These are phyloP conservation scores for Meles meles DNA, from an alignment of 2,113 vertebrate genomes.

Conservation along the genomic window DNA sequence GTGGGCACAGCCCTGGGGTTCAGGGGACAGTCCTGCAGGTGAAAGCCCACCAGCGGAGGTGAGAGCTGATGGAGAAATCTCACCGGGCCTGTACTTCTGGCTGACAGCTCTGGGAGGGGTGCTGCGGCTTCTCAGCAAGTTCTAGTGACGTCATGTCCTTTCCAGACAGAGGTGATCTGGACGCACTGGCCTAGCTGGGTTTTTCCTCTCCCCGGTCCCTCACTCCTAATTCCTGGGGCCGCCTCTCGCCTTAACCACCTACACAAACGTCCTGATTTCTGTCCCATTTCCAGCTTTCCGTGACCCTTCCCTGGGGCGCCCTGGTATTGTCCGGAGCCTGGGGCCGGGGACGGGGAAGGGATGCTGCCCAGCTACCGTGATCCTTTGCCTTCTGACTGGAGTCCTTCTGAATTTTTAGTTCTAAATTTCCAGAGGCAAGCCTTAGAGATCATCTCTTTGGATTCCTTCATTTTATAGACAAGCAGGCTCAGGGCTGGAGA, in stretches of 20 bases:
- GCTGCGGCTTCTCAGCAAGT: neutral
- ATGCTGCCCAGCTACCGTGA: rapidly evolving
- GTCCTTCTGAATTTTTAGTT: neutral
- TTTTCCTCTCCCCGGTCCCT: neutral
- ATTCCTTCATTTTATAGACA: neutral
- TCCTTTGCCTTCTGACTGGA: neutral
- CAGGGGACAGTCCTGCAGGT: neutral
- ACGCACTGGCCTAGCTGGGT: too few species aligned
- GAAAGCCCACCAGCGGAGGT: too few species aligned
- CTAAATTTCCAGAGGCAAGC: neutral
- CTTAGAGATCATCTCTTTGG: neutral
- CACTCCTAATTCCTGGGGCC: neutral
- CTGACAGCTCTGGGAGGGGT: neutral
- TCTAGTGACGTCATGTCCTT: neutral
- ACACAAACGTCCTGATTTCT: neutral
- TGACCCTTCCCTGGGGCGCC: neutral
- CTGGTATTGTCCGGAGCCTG: neutral
- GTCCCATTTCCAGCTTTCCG: neutral
- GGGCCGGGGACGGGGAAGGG: rapidly evolving
- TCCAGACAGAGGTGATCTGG: neutral
- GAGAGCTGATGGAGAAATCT: neutral
- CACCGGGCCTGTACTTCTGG: rapidly evolving
- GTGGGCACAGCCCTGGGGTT: neutral
- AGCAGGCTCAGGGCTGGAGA: neutral
- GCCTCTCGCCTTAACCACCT: neutral